Evolutionary conservation across 2,113 vertebrate species (phyloP), one percentile per base, ranked within the genome.

Genomic region (Potamarius usumacintae): DNA sequence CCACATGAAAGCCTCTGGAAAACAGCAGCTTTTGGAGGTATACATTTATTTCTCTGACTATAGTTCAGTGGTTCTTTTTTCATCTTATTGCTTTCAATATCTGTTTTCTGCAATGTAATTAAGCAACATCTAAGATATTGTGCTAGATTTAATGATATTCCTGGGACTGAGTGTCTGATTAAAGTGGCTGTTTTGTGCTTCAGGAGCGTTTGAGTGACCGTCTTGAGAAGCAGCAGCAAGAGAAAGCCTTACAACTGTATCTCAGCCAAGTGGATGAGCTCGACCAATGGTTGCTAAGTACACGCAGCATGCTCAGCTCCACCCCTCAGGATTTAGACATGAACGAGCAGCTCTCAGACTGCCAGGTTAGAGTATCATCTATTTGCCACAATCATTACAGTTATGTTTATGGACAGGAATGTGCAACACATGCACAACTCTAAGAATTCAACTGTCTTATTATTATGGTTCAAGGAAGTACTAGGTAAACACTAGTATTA

Each of bases 131-230:
- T 9, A 4, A 12, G 7, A 42, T 48, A 25, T 52, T 63, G 34
- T 58, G 30, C 11, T 50, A 25, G 12, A 14, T 83, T 77, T 25
- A 58, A 27, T 30, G 7, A 52, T 34, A 65, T 65, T 63, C 57
- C 53, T 30, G 15, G 12, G 7, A 0, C 27, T 55, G 9, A 72
- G 20, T 53, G 71, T 79, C 15, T 81, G 20, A 81, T 77, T 34
- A 52, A 17, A 65, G 25, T 78, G 20, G 30, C 9, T 85, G 67
- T 34, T 85, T 86, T 60, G 67, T 86, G 80, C 55, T 87, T 42
- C 82, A 99, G 98, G 98, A 99, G 92, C 97, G 94, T 88, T 90
- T 98, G 22, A 98, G 95, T 0, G 98, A 99, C 18, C 98, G 98
- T 90, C 93, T 98, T 0, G 98, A 99, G 91, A 97, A 98, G 57